These are phyloP conservation scores for Otis tarda DNA, from an alignment of 2,113 vertebrate genomes.

Conservation along the genomic window DNA sequence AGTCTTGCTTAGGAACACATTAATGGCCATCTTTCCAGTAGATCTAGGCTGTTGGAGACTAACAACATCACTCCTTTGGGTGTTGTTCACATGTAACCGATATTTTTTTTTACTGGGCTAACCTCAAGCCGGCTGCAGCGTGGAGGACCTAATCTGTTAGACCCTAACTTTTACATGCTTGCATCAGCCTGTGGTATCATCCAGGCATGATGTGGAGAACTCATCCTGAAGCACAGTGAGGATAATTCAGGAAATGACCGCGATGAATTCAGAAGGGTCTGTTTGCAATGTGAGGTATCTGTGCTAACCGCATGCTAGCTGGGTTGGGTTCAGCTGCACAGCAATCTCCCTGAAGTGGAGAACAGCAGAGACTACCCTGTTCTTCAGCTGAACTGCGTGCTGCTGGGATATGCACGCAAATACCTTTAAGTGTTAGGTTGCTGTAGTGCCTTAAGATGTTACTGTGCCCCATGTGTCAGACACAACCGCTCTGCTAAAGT, in stretches of 20 bases:
- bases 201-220: neutral
- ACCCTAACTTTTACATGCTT: neutral
- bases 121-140: neutral
- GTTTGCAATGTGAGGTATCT: neutral
- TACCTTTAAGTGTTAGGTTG: neutral
- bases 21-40: neutral
- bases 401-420: neutral
- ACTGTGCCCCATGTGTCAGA: neutral
- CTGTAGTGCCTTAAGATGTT: neutral
- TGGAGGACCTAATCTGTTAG: neutral
- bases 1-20: neutral
- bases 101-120: neutral
- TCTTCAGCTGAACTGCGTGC: neutral
- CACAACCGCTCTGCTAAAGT: neutral
- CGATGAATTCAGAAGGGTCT: neutral
- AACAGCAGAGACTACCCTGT: neutral
- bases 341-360: neutral
- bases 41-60: neutral
- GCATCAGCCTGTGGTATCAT: neutral
- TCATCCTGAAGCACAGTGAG: neutral
- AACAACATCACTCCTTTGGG: neutral
- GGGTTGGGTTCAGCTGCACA: neutral
- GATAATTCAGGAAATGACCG: neutral
- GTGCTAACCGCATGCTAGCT: neutral
- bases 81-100: neutral